phyloP scores from a whole-genome alignment of 2,113 vertebrate species.

The Eleginops maclovinus region DNA sequence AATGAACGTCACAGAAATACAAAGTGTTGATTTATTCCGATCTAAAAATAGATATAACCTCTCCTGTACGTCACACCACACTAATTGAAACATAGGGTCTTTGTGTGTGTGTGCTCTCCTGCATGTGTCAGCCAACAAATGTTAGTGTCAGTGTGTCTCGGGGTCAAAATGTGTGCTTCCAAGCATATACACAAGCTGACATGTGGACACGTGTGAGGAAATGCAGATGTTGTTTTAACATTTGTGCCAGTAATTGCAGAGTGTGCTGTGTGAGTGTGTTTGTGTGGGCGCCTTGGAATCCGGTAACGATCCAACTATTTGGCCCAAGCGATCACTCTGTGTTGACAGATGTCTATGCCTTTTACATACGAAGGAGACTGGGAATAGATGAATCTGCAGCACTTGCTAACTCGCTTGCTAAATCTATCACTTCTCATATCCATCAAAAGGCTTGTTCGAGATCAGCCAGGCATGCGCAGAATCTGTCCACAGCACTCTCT shows the following conservation, averaged over 20 bases:
- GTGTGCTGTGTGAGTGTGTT: neutral
- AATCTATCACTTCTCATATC: neutral
- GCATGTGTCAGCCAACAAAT: neutral
- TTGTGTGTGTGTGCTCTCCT: neutral
- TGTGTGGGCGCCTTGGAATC: neutral
- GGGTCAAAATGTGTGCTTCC: neutral
- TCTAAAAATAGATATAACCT: constrained; percentile 24
- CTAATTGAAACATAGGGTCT: neutral
- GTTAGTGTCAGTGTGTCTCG: neutral
- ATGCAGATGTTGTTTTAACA: neutral
- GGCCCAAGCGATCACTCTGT: neutral
- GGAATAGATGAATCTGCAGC: constrained; percentile 5
- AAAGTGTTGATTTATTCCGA: constrained; percentile 2
- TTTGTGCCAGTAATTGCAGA: neutral
- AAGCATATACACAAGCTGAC: neutral
- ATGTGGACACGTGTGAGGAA: neutral
- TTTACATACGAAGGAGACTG: neutral
- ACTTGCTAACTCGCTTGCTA: neutral
- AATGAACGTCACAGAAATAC: constrained; percentile 8
- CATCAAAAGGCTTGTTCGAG: neutral
- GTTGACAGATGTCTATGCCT: neutral
- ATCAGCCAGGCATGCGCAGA: neutral
- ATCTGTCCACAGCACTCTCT: neutral
- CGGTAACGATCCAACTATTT: neutral
- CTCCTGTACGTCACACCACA: neutral